These are phyloP conservation scores for Papio anubis DNA, from an alignment of 2,113 vertebrate genomes.

Conservation along the genomic window DNA sequence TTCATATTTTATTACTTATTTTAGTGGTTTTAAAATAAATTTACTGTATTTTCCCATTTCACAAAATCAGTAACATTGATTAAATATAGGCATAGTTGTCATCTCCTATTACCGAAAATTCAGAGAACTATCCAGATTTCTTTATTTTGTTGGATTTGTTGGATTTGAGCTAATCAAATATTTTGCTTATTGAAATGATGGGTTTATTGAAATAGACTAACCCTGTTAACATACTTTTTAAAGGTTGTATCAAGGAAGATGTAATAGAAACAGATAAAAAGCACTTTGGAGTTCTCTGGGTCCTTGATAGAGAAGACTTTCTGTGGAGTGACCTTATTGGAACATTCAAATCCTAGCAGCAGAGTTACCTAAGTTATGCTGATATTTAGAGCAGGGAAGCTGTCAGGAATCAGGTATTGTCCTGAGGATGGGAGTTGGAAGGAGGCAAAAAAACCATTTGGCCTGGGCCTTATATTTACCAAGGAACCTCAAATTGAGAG, in stretches of 20 bases:
- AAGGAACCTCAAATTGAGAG: neutral
- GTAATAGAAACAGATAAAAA: neutral
- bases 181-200: slow-evolving; percentile 1
- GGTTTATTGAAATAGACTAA: slow-evolving; percentile 22
- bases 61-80: neutral
- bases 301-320: neutral
- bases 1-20: neutral
- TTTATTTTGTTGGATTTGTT: slow-evolving; percentile 29
- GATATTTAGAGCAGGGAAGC: neutral
- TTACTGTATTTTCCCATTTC: neutral
- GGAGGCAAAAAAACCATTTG: neutral
- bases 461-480: neutral
- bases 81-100: neutral
- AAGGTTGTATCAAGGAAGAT: neutral
- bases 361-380: neutral
- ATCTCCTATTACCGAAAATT: neutral
- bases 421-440: neutral
- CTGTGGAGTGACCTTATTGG: neutral
- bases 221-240: neutral
- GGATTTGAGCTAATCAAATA: slow-evolving; percentile 22
- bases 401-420: neutral
- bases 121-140: neutral
- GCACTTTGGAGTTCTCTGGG: neutral
- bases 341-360: neutral
- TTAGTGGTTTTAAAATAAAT: slow-evolving; percentile 21